These are phyloP conservation scores for Pseudorasbora parva DNA, from an alignment of 2,113 vertebrate species.

Conservation along the genomic window DNA sequence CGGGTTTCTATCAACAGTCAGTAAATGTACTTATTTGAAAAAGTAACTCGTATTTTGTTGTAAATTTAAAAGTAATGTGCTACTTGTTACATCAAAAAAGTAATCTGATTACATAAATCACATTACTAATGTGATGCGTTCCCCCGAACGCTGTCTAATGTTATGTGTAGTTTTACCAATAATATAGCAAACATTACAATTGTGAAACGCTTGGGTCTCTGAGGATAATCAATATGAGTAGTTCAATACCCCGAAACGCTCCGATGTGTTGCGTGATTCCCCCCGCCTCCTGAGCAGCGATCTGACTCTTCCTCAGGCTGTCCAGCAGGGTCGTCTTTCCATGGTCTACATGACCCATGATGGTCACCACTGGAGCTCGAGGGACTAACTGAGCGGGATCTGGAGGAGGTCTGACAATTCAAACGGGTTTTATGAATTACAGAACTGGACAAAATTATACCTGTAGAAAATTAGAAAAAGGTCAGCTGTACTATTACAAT, in stretches of 20 bases:
- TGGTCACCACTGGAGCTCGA: conserved; percentile 89
- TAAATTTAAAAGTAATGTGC: too few species aligned
- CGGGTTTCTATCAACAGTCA: too few species aligned
- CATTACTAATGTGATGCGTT: too few species aligned
- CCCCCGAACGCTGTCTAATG: too few species aligned
- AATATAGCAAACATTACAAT: neutral
- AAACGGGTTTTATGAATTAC: too few species aligned
- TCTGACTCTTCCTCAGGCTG: conserved; percentile 88
- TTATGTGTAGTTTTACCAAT: too few species aligned
- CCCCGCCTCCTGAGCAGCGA: conserved; percentile 83
- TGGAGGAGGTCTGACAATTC: conserved; percentile 76
- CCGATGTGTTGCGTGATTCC: conserved; percentile 91
- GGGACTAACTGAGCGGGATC: conserved; percentile 77
- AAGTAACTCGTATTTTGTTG: too few species aligned
- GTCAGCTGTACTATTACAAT: neutral
- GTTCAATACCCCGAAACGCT: conserved; percentile 83
- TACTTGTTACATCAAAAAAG: too few species aligned
- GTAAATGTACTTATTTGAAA: too few species aligned
- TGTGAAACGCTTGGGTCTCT: neutral
- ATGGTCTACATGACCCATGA: conserved; percentile 98
- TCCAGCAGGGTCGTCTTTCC: conserved; percentile 96
- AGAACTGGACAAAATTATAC: neutral
- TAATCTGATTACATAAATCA: too few species aligned
- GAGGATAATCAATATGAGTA: neutral
- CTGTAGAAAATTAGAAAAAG: neutral